Evolutionary conservation across 2,797 vertebrate species (phyloP), one percentile per base, ranked within the genome.

Genomic region (Rhinoraja longicauda): DNA sequence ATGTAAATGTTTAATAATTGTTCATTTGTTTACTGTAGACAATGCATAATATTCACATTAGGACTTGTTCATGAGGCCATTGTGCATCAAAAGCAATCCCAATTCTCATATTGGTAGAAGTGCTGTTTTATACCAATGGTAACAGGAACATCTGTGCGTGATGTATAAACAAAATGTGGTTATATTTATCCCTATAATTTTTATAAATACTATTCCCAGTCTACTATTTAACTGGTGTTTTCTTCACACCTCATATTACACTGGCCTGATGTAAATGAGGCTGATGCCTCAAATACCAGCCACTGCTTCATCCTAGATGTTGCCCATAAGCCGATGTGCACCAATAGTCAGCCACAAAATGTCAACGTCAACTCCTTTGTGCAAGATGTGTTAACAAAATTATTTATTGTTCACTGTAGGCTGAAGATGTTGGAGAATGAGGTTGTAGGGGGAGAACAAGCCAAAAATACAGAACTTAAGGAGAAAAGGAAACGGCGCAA

Each of bases 401-500:
- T 86, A 15, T 36, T 21, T n/a, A 77, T n/a, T 92, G 73, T 45
- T 93, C 10, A 57, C n/a, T 67, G 1, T 95, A 99, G 98, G 94
- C 94, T 99, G 95, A 97, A 98, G 96, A 96, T 97, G 96, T 94
- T 99, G 93, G 97, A 99, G 93, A 97, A 96, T 96, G 96, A 97
- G 94, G 97, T 98, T 94, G 96, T 98, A 0, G 96, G 97, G 0
- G 98, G 98, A 0, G 97, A 99, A 93, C 98, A 99, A 95, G 97
- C 96, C 73, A 95, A 97, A 93, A 99, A 99, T 95, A 96, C 96
- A 93, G 98, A 98, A 94, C 94, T 98, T 86, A 96, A 96, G 94
- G 97, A 97, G 95, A 97, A 96, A 91, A 97, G 95, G 8, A 94
- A 93, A 93, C 94, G 95, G 70, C 95, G 96, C 93, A 98, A 97